Evolutionary conservation across 1,140 invertebrate genomes (phyloP).

Genomic region (Drosophila miranda): DNA sequence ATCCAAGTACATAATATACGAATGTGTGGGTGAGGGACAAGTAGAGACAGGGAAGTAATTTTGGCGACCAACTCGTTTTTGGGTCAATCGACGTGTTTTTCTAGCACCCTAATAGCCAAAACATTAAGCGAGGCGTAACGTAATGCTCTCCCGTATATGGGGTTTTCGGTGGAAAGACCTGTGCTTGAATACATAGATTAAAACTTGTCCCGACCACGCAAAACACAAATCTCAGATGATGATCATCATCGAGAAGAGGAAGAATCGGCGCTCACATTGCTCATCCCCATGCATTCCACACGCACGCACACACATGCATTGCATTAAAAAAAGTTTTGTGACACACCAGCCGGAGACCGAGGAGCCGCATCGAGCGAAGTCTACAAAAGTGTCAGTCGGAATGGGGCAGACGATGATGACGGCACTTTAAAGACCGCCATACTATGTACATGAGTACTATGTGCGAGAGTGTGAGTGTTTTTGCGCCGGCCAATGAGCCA

Average conservation of each 20-base stretch:
- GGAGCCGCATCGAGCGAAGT: constrained; percentile 11
- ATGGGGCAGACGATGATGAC: constrained; percentile 63
- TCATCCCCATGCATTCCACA: constrained; percentile 30
- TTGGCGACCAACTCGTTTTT: constrained; percentile 50
- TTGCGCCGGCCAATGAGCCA: constrained; percentile 65
- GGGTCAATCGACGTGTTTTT: constrained; percentile 66
- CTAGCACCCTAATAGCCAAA: constrained; percentile 55
- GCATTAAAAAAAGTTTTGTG: constrained; percentile 10
- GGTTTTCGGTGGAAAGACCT: background rate
- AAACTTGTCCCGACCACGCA: constrained; percentile 42
- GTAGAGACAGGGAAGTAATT: too few species aligned
- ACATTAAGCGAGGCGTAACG: constrained; percentile 46
- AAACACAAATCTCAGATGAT: constrained; percentile 13
- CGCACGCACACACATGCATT: constrained; percentile 14
- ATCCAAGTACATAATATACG: constrained; percentile 8
- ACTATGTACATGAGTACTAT: constrained; percentile 6
- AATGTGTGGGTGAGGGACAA: constrained; percentile 12
- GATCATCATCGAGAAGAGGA: too few species aligned
- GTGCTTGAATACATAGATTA: constrained; percentile 1
- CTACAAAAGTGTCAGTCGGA: constrained; percentile 44
- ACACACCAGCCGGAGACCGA: too few species aligned
- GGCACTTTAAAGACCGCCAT: constrained; percentile 57
- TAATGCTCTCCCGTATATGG: constrained; percentile 32
- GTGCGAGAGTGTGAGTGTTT: constrained; percentile 11
- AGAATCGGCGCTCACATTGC: constrained; percentile 19